These are phyloP conservation scores for Lampris incognitus DNA, from an alignment of 2,113 vertebrate genomes.

Conservation along the genomic window DNA sequence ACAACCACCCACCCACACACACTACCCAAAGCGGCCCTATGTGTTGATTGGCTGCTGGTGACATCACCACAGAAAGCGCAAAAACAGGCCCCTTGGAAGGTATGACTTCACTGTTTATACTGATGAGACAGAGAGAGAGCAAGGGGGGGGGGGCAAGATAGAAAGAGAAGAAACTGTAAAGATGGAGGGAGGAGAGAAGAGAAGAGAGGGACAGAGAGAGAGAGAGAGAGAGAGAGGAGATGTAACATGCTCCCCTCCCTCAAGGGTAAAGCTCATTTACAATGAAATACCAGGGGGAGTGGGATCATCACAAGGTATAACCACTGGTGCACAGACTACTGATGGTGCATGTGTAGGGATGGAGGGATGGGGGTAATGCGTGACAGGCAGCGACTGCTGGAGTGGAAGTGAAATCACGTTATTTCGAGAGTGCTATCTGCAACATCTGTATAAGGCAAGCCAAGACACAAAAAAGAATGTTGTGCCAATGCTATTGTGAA, in stretches of 20 bases:
- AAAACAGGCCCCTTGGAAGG: slow-evolving; percentile 80
- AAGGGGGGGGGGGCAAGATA: slow-evolving; percentile 21
- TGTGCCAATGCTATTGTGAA: too few relatives aligned
- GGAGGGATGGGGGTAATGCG: not conserved
- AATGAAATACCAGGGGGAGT: slow-evolving; percentile 78
- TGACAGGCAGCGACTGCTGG: too few relatives aligned
- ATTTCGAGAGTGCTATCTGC: not conserved
- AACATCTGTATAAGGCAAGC: not conserved
- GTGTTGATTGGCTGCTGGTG: slow-evolving; percentile 84
- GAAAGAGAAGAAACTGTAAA: not conserved
- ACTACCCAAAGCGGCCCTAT: slow-evolving; percentile 63
- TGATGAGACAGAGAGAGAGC: slow-evolving; percentile 66
- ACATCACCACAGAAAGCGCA: slow-evolving; percentile 80
- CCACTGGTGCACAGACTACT: slow-evolving; percentile 30
- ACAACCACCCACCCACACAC: slow-evolving; percentile 23
- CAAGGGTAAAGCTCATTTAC: slow-evolving; percentile 72
- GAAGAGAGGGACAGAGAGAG: slow-evolving; percentile 8
- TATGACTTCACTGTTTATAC: slow-evolving; percentile 84
- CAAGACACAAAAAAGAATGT: too few relatives aligned
- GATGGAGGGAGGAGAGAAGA: slow-evolving; percentile 50
- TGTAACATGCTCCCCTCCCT: slow-evolving; percentile 55
- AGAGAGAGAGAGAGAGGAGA: slow-evolving; percentile 50
- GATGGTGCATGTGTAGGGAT: not conserved
- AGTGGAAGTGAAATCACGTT: not conserved
- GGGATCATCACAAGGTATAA: slow-evolving; percentile 44